A percentile compares a stretch with the other conserved stretches of the same genome.
Evolutionary conservation across 2,113 vertebrate genomes (phyloP).

Genomic region (Neogobius melanostomus): DNA sequence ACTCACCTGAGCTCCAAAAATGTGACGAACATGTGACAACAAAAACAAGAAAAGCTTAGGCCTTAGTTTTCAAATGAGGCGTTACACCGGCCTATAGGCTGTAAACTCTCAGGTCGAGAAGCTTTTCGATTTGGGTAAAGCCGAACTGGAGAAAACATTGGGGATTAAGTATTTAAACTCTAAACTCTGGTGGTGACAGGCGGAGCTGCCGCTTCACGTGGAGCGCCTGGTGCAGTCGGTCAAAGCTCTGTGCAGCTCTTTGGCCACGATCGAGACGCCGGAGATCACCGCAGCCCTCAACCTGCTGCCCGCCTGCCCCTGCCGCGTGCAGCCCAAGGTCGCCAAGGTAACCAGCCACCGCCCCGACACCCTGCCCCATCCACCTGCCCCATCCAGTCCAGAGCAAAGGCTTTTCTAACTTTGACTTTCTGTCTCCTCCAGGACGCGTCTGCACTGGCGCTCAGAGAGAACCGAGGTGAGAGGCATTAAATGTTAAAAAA

Average conservation of each 20-base stretch:
- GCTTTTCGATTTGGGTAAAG: too few relatives aligned
- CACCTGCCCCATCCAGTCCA: too few relatives aligned
- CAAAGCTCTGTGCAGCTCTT: constrained; percentile 90
- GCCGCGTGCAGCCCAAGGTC: constrained; percentile 90
- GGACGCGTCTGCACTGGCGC: constrained; percentile 85
- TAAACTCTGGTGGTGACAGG: constrained; percentile 59
- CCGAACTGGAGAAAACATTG: too few relatives aligned
- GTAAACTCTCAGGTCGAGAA: too few relatives aligned
- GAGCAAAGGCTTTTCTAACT: neutral
- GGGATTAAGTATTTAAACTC: too few relatives aligned
- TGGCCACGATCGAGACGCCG: constrained; percentile 88
- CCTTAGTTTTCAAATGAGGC: too few relatives aligned
- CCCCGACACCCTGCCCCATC: too few relatives aligned
- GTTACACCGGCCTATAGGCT: too few relatives aligned
- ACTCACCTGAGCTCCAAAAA: too few relatives aligned
- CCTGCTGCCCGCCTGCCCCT: constrained; percentile 92
- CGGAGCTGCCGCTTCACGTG: constrained; percentile 82
- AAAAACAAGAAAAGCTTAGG: too few relatives aligned
- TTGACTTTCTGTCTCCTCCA: constrained; percentile 54
- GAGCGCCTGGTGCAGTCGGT: constrained; percentile 93
- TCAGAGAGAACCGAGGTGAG: constrained; percentile 91
- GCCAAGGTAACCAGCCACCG: constrained; percentile 80
- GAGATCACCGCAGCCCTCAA: constrained; percentile 91
- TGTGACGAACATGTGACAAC: too few relatives aligned
- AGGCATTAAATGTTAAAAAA: too few relatives aligned